phyloP scores from a whole-genome alignment of 2,888 invertebrate species.

The Plagodis dolabraria region DNA sequence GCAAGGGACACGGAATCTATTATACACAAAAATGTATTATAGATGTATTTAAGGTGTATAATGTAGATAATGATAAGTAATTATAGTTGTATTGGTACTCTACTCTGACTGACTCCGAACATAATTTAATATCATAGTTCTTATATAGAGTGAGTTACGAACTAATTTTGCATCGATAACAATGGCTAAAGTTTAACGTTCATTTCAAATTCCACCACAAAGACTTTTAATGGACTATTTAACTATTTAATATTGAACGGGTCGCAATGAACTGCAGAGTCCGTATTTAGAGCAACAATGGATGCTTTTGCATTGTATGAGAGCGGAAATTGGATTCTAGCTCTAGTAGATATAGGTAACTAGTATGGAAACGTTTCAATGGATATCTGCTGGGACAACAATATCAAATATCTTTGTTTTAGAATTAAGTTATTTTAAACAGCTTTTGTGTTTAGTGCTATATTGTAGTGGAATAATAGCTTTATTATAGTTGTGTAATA shows the following conservation, averaged over 20 bases:
- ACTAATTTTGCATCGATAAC: no score
- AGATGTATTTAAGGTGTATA: no score
- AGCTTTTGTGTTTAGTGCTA: no score
- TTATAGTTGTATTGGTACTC: no score
- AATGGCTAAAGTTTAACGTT: background rate
- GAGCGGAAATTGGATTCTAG: conserved; percentile 53
- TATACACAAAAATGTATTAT: no score
- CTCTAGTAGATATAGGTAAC: conserved; percentile 28
- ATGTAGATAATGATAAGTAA: no score
- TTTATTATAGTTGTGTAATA: no score
- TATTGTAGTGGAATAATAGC: no score
- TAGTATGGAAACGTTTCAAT: conserved; percentile 25
- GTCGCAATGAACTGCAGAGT: conserved; percentile 30
- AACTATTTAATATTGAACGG: conserved; percentile 4
- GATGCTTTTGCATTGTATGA: conserved; percentile 44
- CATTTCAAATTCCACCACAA: conserved; percentile 4
- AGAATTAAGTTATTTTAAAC: background rate
- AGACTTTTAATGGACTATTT: background rate
- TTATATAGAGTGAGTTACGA: no score
- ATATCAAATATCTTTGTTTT: conserved; percentile 12
- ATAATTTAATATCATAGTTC: no score
- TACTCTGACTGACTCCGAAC: no score
- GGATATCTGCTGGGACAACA: conserved; percentile 4
- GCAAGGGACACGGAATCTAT: no score
- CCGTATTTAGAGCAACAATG: conserved; percentile 44